A percentile compares a stretch with the other conserved stretches of the same genome.
Conservation (phyloP, 2,113 vertebrate genomes). For the Nyctereutes procyonoides region DNA sequence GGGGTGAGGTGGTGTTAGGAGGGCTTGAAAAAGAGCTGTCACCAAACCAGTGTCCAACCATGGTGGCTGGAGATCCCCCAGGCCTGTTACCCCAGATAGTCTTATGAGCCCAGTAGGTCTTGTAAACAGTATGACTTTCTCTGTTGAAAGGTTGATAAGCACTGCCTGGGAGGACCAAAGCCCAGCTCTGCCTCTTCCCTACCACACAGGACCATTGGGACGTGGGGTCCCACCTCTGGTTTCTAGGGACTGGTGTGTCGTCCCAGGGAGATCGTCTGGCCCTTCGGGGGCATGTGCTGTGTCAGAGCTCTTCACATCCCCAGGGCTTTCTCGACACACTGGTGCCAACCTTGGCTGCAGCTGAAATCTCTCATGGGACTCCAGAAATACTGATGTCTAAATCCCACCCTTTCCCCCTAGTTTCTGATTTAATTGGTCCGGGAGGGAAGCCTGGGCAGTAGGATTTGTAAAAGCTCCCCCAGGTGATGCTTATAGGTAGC, state of each 20-base stretch:
- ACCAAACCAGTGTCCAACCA: background rate
- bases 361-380: background rate
- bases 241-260: background rate
- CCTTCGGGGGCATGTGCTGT: background rate
- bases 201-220: background rate
- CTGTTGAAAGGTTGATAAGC: background rate
- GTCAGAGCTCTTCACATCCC: background rate
- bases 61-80: background rate
- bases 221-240: background rate
- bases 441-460: background rate
- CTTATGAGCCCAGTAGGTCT: background rate
- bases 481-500: background rate
- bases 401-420: background rate
- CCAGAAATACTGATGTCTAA: background rate
- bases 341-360: background rate
- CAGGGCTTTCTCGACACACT: background rate
- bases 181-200: background rate
- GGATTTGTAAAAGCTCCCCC: background rate
- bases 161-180: background rate
- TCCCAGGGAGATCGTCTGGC: background rate
- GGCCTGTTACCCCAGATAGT: background rate
- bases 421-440: conserved; percentile 58
- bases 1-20: background rate
- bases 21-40: background rate
- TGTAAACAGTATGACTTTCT: background rate